Conservation (phyloP, 92 coral and sea anemone genomes). For the Epizoanthus stellaris region DNA sequence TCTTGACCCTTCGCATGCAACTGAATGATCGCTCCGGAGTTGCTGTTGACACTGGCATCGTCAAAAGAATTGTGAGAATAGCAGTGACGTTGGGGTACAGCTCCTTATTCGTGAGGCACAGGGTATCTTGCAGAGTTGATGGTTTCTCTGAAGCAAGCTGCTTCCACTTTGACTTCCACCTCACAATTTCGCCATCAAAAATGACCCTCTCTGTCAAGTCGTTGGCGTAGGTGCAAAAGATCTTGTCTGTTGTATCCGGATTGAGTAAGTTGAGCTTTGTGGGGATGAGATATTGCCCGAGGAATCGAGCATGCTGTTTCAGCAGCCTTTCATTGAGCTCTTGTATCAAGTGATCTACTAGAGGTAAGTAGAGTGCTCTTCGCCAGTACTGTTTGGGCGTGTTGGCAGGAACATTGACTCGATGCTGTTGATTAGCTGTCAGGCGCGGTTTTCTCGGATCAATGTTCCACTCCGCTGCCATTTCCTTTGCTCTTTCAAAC, state of each 20-base stretch:
- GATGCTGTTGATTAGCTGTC: constrained; percentile 31
- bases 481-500: constrained; percentile 32
- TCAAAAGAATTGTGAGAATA: constrained; percentile 16
- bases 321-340: constrained; percentile 37
- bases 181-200: too few relatives aligned
- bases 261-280: not conserved
- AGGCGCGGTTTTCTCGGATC: not conserved
- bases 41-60: constrained; percentile 18
- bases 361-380: constrained; percentile 25
- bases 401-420: constrained; percentile 39
- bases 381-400: constrained; percentile 43
- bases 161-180: too few relatives aligned
- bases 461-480: constrained; percentile 48
- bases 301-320: constrained; percentile 22
- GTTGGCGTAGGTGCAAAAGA: not conserved
- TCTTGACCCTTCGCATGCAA: not conserved
- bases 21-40: constrained; percentile 14
- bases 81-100: constrained; percentile 20
- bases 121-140: too few relatives aligned
- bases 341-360: constrained; percentile 28
- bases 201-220: not conserved
- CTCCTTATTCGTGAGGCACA: not conserved
- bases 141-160: too few relatives aligned
- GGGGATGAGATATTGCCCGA: constrained; percentile 36
- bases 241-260: not conserved